Percentiles rank a stretch among this genome's conserved stretches.
These are phyloP conservation scores for Lordiphosa collinella DNA, from an alignment of 1,140 invertebrate genomes.

Conservation along the genomic window DNA sequence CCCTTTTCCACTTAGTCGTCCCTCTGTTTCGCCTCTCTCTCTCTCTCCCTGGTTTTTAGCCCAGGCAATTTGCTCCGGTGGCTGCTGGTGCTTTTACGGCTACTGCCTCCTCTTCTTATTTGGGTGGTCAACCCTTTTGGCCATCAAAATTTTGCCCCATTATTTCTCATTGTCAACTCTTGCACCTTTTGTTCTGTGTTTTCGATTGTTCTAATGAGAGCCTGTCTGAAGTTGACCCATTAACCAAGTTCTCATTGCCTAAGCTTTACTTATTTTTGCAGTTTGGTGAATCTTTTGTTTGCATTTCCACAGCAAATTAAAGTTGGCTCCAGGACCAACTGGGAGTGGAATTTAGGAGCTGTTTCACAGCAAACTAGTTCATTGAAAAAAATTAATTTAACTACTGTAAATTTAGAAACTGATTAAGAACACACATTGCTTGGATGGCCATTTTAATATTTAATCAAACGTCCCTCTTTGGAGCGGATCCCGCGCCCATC, in stretches of 20 bases:
- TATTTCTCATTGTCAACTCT: not conserved
- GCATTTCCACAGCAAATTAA: slow-evolving; percentile 24
- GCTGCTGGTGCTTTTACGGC: slow-evolving; percentile 3
- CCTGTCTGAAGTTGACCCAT: slow-evolving; percentile 27
- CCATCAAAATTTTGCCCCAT: slow-evolving; percentile 38
- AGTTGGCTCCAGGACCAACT: slow-evolving; percentile 14
- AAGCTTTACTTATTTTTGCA: slow-evolving; percentile 1
- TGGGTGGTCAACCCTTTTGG: slow-evolving; percentile 1
- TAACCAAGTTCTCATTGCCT: slow-evolving; percentile 23
- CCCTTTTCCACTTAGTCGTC: not conserved
- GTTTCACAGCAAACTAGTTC: not conserved
- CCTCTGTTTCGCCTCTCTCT: not conserved
- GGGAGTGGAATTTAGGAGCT: not conserved
- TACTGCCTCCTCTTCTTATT: not conserved
- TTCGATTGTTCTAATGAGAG: slow-evolving; percentile 20
- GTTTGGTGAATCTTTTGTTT: slow-evolving; percentile 12
- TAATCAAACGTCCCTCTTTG: no score
- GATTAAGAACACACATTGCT: not conserved
- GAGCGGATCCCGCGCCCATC: no score
- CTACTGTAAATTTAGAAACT: not conserved
- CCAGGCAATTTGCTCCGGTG: slow-evolving; percentile 32
- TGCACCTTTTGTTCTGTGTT: slow-evolving; percentile 11
- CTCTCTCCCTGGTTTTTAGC: not conserved
- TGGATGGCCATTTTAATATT: not conserved
- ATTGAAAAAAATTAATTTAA: slow-evolving; percentile 48